Percentiles rank a stretch among this genome's conserved stretches.
These are phyloP conservation scores for Protodeltote pygarga DNA, from an alignment of 2,888 invertebrate species.

Conservation along the genomic window DNA sequence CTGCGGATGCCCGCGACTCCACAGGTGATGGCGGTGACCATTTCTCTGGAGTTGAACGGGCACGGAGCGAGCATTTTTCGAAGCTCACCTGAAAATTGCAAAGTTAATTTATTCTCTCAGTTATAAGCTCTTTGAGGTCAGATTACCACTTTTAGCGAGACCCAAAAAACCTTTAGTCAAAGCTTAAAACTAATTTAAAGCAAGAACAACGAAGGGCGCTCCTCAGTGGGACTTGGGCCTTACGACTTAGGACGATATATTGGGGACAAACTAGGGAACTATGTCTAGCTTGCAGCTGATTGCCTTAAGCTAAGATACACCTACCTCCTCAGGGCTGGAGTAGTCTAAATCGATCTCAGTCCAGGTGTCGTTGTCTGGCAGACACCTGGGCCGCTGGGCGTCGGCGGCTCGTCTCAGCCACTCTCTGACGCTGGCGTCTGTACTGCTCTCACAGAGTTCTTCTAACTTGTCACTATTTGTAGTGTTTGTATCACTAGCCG, in stretches of 20 bases:
- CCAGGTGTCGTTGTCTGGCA: conserved; percentile 88
- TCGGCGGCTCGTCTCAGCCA: conserved; percentile 72
- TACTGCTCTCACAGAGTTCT: conserved; percentile 69
- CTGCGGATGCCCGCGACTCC: conserved; percentile 71
- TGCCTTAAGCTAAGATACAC: neutral
- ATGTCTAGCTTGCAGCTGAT: neutral
- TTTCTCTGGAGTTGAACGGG: conserved; percentile 73
- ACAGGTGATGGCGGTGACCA: conserved; percentile 71
- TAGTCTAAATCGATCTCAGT: conserved; percentile 91
- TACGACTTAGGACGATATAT: too few species aligned
- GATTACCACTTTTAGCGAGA: too few species aligned
- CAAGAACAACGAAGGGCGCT: neutral
- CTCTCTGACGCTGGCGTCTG: conserved; percentile 75
- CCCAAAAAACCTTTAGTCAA: too few species aligned
- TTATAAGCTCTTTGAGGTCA: too few species aligned
- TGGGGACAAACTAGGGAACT: neutral
- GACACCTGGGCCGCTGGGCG: conserved; percentile 56
- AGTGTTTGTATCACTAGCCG: conserved; percentile 71
- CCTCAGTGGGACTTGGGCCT: too few species aligned
- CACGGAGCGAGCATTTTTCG: conserved; percentile 84
- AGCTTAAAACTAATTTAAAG: too few species aligned
- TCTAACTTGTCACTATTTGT: conserved; percentile 71
- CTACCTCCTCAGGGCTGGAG: conserved; percentile 88
- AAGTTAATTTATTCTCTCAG: too few species aligned
- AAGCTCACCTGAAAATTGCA: conserved; percentile 73